Evolutionary conservation across 2,113 vertebrate genomes (phyloP).

Genomic region (Rousettus leschenaultii): DNA sequence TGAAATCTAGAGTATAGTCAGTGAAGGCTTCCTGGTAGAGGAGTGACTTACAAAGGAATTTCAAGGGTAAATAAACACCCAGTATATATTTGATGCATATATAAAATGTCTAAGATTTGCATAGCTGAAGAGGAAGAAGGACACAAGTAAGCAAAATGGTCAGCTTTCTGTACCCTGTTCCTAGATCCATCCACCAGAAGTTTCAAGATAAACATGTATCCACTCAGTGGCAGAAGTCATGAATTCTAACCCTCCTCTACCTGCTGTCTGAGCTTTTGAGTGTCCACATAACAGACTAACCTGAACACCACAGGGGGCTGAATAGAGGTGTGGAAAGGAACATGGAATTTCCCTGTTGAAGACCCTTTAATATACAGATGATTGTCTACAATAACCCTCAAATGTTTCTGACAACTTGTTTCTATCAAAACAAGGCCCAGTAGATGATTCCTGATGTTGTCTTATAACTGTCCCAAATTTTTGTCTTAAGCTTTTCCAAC

Average conservation of each 20-base stretch:
- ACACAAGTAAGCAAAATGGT: not conserved
- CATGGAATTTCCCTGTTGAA: not conserved
- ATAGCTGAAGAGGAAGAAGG: not conserved
- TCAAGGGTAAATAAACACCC: not conserved
- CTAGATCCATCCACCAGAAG: not conserved
- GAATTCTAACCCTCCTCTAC: not conserved
- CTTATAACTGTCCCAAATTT: not conserved
- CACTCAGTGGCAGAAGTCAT: fast-evolving
- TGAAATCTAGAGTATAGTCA: not conserved
- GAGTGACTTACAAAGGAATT: not conserved
- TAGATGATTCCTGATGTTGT: not conserved
- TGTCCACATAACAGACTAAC: not conserved
- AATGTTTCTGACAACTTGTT: not conserved
- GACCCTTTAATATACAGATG: not conserved
- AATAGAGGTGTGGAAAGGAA: not conserved
- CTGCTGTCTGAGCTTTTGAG: not conserved
- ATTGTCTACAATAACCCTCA: not conserved
- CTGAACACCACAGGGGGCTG: no score
- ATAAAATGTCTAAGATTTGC: not conserved
- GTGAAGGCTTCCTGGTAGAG: not conserved
- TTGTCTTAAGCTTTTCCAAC: not conserved
- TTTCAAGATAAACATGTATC: not conserved
- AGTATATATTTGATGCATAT: not conserved
- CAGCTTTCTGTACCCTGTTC: not conserved
- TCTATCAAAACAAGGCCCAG: not conserved